A percentile compares a stretch with the other conserved stretches of the same genome.
These are phyloP conservation scores for Prionailurus bengalensis DNA, from an alignment of 2,113 vertebrate genomes.

Conservation along the genomic window DNA sequence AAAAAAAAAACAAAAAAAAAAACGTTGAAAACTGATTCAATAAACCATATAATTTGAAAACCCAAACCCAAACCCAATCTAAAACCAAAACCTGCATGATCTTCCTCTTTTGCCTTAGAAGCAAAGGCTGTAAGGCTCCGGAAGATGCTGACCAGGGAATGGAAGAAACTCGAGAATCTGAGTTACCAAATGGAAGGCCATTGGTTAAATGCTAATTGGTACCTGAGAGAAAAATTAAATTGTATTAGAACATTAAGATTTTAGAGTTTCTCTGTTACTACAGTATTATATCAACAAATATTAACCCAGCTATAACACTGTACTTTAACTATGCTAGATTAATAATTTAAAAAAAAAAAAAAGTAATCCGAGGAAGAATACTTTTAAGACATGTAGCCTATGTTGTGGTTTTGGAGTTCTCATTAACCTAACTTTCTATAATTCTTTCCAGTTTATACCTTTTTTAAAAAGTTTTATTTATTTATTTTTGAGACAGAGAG, in stretches of 20 bases:
- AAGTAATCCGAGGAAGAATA: neutral
- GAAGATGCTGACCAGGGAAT: neutral
- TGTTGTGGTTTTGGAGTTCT: neutral
- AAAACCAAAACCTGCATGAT: neutral
- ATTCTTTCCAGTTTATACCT: neutral
- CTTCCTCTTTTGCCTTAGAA: neutral
- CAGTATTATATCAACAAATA: neutral
- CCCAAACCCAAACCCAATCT: neutral
- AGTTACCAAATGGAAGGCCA: neutral
- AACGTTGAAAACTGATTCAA: neutral
- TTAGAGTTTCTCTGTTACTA: neutral
- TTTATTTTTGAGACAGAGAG: too few relatives aligned
- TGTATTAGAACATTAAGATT: neutral
- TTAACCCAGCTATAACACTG: neutral
- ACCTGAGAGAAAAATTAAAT: neutral
- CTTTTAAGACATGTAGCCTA: neutral
- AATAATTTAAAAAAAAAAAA: neutral
- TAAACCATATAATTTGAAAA: neutral
- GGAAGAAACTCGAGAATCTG: neutral
- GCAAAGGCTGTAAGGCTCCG: neutral
- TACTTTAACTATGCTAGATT: neutral
- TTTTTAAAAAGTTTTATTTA: too few relatives aligned
- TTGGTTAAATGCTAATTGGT: neutral
- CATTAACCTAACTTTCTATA: neutral
- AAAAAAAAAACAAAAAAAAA: too few relatives aligned